A percentile compares a stretch with the other conserved stretches of the same genome.
Conservation (phyloP, 1,140 invertebrate genomes). For the Pectinophora gossypiella region DNA sequence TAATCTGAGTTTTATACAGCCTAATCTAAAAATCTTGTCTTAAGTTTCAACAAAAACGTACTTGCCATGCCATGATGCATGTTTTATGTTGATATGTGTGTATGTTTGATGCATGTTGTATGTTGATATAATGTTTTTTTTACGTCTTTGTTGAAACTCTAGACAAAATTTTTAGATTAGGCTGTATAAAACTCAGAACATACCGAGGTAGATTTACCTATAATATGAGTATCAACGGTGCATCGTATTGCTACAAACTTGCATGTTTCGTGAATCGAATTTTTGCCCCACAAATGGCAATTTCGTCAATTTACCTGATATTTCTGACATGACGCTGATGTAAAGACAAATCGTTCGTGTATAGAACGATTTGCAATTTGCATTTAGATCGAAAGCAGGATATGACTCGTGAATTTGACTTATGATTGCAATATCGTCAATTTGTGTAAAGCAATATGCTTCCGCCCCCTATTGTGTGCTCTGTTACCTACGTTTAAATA, state of each 20-base stretch:
- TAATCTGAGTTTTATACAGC: too few relatives aligned
- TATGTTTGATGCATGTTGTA: too few relatives aligned
- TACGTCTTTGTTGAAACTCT: too few relatives aligned
- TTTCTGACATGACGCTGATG: slow-evolving; percentile 5
- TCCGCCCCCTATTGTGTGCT: neutral
- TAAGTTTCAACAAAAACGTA: too few relatives aligned
- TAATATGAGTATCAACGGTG: too few relatives aligned
- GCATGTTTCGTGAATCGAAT: neutral
- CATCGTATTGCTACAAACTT: neutral
- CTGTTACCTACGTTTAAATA: neutral
- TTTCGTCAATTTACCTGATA: neutral
- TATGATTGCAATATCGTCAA: neutral
- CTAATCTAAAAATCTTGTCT: too few relatives aligned
- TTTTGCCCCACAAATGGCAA: neutral
- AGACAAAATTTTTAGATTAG: too few relatives aligned
- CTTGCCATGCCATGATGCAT: too few relatives aligned
- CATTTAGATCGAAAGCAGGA: slow-evolving; percentile 28
- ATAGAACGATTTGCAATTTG: slow-evolving; percentile 18
- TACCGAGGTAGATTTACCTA: too few relatives aligned
- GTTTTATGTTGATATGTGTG: too few relatives aligned
- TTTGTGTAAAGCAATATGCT: neutral
- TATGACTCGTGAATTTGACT: neutral
- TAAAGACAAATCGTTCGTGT: slow-evolving; percentile 16
- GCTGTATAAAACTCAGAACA: too few relatives aligned
- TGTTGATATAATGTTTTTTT: too few relatives aligned